phyloP scores from a whole-genome alignment of 2,797 vertebrate genomes.

The Loris lydekkerianus region DNA sequence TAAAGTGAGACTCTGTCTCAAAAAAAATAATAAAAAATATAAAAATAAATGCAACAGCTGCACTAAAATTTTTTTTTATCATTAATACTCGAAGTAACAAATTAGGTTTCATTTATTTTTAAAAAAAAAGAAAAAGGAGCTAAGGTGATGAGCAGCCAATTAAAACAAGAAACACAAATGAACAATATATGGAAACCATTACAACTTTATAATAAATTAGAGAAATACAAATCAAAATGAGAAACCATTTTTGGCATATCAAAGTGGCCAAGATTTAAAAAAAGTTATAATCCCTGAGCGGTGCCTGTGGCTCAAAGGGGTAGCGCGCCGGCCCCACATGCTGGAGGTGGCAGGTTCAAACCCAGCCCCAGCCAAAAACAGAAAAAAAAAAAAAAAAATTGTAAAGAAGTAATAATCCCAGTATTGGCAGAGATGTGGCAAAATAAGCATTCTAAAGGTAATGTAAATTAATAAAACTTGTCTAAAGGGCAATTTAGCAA shows the following conservation, averaged over 20 bases:
- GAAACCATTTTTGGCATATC: not conserved
- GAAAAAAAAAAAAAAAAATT: too few species aligned
- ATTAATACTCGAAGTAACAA: conserved; percentile 95
- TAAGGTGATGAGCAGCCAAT: not conserved
- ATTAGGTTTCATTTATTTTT: conserved; percentile 92
- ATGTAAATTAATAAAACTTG: not conserved
- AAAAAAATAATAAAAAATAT: too few species aligned
- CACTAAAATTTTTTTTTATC: conserved; percentile 94
- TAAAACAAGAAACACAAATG: not conserved
- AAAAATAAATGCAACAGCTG: conserved; percentile 89
- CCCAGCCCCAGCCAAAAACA: too few species aligned
- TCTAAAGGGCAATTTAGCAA: not conserved
- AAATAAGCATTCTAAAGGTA: not conserved
- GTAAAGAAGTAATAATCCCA: not conserved
- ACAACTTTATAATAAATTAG: not conserved
- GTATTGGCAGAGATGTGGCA: not conserved
- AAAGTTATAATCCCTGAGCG: not conserved
- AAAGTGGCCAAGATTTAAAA: not conserved
- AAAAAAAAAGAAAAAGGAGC: conserved; percentile 3
- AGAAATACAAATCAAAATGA: conserved; percentile 20
- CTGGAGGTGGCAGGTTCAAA: too few species aligned
- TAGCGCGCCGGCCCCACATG: too few species aligned
- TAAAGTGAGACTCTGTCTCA: too few species aligned
- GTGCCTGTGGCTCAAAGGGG: too few species aligned
- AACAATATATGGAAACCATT: not conserved